These are phyloP conservation scores for Tupaia chinensis DNA, from an alignment of 2,113 vertebrate genomes.

Conservation along the genomic window DNA sequence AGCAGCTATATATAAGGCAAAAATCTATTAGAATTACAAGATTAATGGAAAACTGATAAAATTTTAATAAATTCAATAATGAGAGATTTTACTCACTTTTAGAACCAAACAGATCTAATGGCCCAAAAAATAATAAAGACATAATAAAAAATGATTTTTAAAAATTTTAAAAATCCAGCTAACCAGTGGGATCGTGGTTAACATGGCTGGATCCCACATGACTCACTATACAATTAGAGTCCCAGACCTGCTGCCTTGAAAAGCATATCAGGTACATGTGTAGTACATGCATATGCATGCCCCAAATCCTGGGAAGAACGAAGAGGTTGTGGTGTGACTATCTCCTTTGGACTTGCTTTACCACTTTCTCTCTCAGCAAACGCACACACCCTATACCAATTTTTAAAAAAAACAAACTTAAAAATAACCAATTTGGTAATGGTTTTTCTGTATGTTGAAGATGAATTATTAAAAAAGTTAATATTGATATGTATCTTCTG, in stretches of 20 bases:
- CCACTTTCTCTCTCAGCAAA: no score
- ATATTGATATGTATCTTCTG: neutral
- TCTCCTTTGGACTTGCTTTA: no score
- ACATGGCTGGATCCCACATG: no score
- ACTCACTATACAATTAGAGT: no score
- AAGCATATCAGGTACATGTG: no score
- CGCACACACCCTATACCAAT: no score
- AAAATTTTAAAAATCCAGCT: neutral
- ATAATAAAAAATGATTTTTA: neutral
- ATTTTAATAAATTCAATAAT: neutral
- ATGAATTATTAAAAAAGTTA: neutral
- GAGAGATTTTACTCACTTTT: neutral
- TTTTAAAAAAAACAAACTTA: no score
- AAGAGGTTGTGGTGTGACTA: no score
- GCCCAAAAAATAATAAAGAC: neutral
- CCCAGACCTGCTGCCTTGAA: no score
- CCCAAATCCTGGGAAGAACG: no score
- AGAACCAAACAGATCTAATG: neutral
- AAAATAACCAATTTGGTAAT: neutral
- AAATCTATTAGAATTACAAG: neutral
- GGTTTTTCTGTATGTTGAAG: neutral
- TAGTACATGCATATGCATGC: no score
- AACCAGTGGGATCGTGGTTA: no score
- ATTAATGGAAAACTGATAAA: neutral
- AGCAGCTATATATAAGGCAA: neutral